Conservation (phyloP, 2,113 vertebrate genomes). For the Eulemur macaco region DNA sequence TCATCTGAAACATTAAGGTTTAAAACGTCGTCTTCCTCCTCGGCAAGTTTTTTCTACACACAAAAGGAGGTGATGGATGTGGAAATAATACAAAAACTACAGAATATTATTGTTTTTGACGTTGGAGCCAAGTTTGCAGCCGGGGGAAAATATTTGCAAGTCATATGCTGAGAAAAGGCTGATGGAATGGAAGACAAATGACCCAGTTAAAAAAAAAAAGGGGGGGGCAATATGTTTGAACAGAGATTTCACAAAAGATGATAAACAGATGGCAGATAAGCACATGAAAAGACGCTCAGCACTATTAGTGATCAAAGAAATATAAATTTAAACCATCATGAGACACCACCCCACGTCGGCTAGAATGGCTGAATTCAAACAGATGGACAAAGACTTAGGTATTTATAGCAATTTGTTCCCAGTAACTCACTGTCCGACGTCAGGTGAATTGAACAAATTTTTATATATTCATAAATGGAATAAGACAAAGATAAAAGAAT, state of each 20-base stretch:
- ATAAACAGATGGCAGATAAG: background rate
- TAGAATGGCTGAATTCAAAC: background rate
- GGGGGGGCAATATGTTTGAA: background rate
- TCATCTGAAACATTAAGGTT: background rate
- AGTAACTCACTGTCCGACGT: fast-evolving
- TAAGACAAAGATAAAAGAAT: background rate
- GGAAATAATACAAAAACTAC: background rate
- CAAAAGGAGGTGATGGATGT: background rate
- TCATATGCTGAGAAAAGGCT: background rate
- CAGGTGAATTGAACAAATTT: background rate
- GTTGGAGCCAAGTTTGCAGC: background rate
- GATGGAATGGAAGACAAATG: background rate
- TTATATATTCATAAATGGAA: background rate
- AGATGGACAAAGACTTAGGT: fast-evolving
- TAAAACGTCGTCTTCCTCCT: background rate
- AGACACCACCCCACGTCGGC: background rate
- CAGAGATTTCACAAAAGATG: background rate
- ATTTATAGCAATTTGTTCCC: no score
- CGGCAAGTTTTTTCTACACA: background rate
- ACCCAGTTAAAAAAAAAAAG: background rate
- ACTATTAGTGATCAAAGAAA: background rate
- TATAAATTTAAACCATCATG: background rate
- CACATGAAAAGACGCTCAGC: background rate
- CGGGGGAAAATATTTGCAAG: background rate
- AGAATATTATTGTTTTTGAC: background rate